Percentiles rank a stretch among this genome's conserved stretches.
These are phyloP conservation scores for Argyrosomus japonicus DNA, from an alignment of 2,113 vertebrate genomes.

Conservation along the genomic window DNA sequence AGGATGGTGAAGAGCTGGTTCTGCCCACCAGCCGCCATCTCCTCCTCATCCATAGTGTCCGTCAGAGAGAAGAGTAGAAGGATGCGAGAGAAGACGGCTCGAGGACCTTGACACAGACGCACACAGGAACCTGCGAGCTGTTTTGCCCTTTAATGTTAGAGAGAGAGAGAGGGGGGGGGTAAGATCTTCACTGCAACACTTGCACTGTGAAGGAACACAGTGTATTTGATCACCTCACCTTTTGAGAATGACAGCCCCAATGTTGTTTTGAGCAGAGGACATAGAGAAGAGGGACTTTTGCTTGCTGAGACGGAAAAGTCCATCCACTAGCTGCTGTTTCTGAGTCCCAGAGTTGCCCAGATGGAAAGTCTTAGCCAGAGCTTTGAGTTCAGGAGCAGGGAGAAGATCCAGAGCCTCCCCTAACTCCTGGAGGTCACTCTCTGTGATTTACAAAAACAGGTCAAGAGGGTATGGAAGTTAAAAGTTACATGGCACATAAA, in stretches of 20 bases:
- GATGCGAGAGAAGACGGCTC: conserved; percentile 90
- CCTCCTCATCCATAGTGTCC: conserved; percentile 91
- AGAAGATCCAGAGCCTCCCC: conserved; percentile 91
- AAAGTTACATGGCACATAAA: too few species aligned
- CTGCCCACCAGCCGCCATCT: conserved; percentile 89
- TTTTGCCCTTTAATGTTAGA: conserved; percentile 86
- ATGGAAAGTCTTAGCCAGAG: conserved; percentile 92
- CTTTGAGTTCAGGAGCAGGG: conserved; percentile 91
- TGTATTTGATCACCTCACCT: conserved; percentile 79
- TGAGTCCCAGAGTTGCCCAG: conserved; percentile 85
- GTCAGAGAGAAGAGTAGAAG: conserved; percentile 92
- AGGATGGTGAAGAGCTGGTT: conserved; percentile 90
- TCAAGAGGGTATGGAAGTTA: not conserved
- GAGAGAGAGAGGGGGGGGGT: not conserved
- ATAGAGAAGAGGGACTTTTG: conserved; percentile 89
- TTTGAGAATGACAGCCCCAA: conserved; percentile 89
- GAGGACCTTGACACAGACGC: conserved; percentile 82
- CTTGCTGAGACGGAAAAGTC: conserved; percentile 87
- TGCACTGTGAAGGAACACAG: not conserved
- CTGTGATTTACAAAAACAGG: conserved; percentile 70
- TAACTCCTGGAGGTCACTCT: conserved; percentile 89
- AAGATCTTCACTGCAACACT: not conserved
- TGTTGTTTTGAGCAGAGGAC: conserved; percentile 74
- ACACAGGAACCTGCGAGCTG: conserved; percentile 87
- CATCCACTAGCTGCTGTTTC: conserved; percentile 90